A percentile compares a stretch with the other conserved stretches of the same genome.
These are phyloP conservation scores for Catocala sponsa DNA, from an alignment of 2,888 invertebrate species.

Conservation along the genomic window DNA sequence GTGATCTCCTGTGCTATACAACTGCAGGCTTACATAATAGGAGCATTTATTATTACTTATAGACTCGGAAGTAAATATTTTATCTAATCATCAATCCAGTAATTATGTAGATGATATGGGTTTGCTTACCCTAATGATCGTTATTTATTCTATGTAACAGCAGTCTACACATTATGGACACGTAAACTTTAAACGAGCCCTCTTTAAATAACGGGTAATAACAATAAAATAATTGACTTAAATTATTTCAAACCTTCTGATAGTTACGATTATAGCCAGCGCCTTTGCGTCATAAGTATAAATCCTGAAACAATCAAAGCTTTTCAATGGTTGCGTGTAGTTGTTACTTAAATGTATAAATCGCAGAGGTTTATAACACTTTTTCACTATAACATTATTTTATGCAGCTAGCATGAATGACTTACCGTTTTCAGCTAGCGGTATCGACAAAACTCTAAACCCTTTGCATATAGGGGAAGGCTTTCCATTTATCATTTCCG, in stretches of 20 bases:
- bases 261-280: conserved; percentile 20
- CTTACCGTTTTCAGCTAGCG: conserved; percentile 54
- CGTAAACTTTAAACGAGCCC: conserved; percentile 34
- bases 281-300: conserved; percentile 12
- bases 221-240: conserved; percentile 34
- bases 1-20: conserved; percentile 45
- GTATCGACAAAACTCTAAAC: conserved; percentile 83
- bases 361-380: conserved; percentile 41
- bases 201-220: conserved; percentile 29
- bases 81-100: conserved; percentile 33
- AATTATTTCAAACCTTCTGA: conserved; percentile 23
- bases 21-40: conserved; percentile 48
- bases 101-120: conserved; percentile 35
- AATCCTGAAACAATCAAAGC: conserved; percentile 34
- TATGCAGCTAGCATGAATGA: conserved; percentile 55
- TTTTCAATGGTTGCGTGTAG: conserved; percentile 42
- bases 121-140: conserved; percentile 30
- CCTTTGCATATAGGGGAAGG: conserved; percentile 75
- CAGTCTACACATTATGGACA: conserved; percentile 27
- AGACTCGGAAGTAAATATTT: conserved; percentile 25
- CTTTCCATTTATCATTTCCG: conserved; percentile 65
- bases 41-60: conserved; percentile 35
- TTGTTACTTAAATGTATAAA: conserved; percentile 30
- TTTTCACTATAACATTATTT: conserved; percentile 42
- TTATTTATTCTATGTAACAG: conserved; percentile 36